These are phyloP conservation scores for Sardinella longiceps DNA, from an alignment of 2,797 vertebrate genomes.

Conservation along the genomic window DNA sequence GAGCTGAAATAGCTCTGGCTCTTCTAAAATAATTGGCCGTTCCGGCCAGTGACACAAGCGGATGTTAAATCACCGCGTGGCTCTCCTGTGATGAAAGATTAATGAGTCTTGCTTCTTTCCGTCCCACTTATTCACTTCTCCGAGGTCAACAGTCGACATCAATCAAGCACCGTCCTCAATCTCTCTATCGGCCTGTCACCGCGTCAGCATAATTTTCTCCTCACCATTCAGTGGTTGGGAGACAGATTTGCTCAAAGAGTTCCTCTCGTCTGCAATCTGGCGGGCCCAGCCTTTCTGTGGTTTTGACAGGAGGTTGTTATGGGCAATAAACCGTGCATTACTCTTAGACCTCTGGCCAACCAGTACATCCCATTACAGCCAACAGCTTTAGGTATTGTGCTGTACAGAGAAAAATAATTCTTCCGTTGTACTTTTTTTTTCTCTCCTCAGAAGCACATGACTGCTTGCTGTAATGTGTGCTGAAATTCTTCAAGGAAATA, in stretches of 20 bases:
- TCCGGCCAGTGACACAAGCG: conserved; percentile 33
- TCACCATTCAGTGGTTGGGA: conserved; percentile 24
- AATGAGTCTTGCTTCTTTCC: conserved; percentile 29
- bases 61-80: conserved; percentile 46
- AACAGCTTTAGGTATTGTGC: neutral
- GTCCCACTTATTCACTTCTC: conserved; percentile 40
- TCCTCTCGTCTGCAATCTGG: neutral
- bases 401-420: neutral
- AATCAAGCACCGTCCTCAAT: conserved; percentile 38
- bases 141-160: conserved; percentile 43
- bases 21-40: conserved; percentile 37
- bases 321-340: neutral
- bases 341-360: neutral
- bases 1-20: conserved; percentile 20
- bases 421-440: neutral
- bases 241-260: conserved; percentile 37
- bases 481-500: neutral
- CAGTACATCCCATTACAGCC: neutral
- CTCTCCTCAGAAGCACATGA: neutral
- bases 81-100: conserved; percentile 49
- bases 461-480: neutral
- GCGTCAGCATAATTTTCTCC: conserved; percentile 34
- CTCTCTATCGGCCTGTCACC: conserved; percentile 11
- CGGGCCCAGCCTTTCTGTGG: neutral
- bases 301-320: neutral